Base-by-base conservation (phyloP, 2,797 vertebrate genomes). In the Taeniopygia guttata region DNA sequence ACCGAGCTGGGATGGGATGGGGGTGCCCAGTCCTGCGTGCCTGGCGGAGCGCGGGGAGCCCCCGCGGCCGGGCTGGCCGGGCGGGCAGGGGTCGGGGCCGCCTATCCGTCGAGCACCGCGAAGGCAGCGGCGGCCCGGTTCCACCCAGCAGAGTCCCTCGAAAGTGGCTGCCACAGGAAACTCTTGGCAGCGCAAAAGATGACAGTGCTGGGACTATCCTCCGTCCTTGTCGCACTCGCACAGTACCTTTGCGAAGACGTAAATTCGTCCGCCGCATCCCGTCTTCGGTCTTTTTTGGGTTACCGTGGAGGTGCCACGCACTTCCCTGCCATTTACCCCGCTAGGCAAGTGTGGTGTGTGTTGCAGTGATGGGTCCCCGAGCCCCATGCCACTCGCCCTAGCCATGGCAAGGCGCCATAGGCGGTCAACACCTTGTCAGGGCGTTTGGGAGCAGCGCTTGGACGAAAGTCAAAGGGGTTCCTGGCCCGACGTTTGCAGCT, bases 171-270 rank as follows among this genome's bases (percentile, higher is more conserved):
- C 59, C 56, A 3, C n/a, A 29, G 70, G 46, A 69, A 69, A 54
- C 9, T 40, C 34, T 70, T 51, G 78, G 10, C 49, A 70, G 40
- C 30, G 26, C 40, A 19, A 67, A 64, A 38, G 68, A 51, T 67
- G 78, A 14, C 84, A 27, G 45, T 60, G 58, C 49, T 21, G 59
- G 62, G 77, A 81, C 77, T 79, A 43, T 75, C 48, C 32, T 80
- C 46, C 48, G 32, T 91, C 43, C 69, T 66, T 66, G 42, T 76
- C 85, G 68, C 73, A 86, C 76, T 79, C 45, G 48, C 77, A 75
- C 90, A 62, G 72, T 93, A 89, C 96, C 93, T 96, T 91, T 92
- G 86, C 60, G 67, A 89, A 93, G 83, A 21, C 42, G 43, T 83
- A 79, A 89, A 84, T 84, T 90, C 59, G 23, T 76, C 63, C 67